Evolutionary conservation across 2,888 invertebrate genomes (phyloP).

Genomic region (Trisateles emortualis): DNA sequence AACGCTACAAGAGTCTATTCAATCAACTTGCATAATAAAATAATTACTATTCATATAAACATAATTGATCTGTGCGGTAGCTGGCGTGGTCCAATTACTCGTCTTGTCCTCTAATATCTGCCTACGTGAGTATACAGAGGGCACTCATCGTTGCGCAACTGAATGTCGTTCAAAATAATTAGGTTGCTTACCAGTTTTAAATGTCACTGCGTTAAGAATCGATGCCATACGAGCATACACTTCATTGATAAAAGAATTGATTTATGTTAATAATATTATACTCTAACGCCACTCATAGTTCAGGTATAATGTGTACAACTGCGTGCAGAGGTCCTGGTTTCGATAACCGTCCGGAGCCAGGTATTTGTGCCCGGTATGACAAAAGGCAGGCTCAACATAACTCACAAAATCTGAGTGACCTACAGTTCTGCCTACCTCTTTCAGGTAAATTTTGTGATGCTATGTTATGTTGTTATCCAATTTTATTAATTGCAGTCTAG

Average conservation of each 20-base stretch:
- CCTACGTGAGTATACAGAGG: slow-evolving; percentile 54
- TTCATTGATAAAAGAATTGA: slow-evolving; percentile 26
- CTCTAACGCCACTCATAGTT: too few relatives aligned
- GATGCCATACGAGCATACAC: slow-evolving; percentile 46
- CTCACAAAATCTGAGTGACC: too few relatives aligned
- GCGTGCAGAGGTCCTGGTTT: too few relatives aligned
- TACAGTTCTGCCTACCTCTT: too few relatives aligned
- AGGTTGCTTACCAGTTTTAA: slow-evolving; percentile 59
- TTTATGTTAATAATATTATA: too few relatives aligned
- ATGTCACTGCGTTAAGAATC: slow-evolving; percentile 65
- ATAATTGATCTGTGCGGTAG: slow-evolving; percentile 59
- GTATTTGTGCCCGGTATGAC: too few relatives aligned
- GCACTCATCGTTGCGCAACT: slow-evolving; percentile 57
- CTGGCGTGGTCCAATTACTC: slow-evolving; percentile 56
- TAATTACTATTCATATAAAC: slow-evolving; percentile 59
- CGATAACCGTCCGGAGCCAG: too few relatives aligned
- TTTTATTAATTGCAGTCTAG: background rate
- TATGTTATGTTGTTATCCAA: too few relatives aligned
- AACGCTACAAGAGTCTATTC: slow-evolving; percentile 36
- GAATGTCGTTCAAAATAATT: slow-evolving; percentile 63
- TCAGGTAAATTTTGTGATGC: too few relatives aligned
- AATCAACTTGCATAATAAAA: slow-evolving; percentile 54
- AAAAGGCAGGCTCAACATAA: too few relatives aligned
- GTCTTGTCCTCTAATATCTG: slow-evolving; percentile 54
- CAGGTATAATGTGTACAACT: too few relatives aligned